Conservation (phyloP, 2,888 invertebrate genomes). For the Anorthoa munda region DNA sequence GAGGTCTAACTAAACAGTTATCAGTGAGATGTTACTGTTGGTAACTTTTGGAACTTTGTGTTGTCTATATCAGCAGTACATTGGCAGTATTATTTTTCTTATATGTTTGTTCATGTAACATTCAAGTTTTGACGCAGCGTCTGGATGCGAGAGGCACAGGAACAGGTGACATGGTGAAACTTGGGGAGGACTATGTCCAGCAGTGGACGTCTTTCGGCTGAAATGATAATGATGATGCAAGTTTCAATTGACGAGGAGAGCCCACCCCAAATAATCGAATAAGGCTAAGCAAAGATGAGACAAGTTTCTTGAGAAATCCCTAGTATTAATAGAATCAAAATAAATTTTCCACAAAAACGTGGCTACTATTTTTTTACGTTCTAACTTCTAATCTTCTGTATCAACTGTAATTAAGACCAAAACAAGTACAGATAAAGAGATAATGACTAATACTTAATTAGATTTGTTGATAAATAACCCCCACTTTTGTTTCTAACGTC, state of each 20-base stretch:
- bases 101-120: too few relatives aligned
- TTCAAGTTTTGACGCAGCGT: too few relatives aligned
- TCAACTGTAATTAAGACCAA: slow-evolving; percentile 15
- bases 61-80: not conserved
- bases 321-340: not conserved
- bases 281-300: too few relatives aligned
- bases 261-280: too few relatives aligned
- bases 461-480: slow-evolving; percentile 46
- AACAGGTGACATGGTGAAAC: too few relatives aligned
- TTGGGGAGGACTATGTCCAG: too few relatives aligned
- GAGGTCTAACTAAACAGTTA: not conserved
- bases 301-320: not conserved
- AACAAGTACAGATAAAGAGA: slow-evolving; percentile 30
- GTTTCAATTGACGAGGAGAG: too few relatives aligned
- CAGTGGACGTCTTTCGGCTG: too few relatives aligned
- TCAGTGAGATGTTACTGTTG: not conserved
- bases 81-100: too few relatives aligned
- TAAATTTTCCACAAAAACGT: not conserved
- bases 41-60: not conserved
- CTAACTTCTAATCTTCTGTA: slow-evolving; percentile 1
- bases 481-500: slow-evolving; percentile 41
- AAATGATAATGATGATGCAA: too few relatives aligned
- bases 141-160: too few relatives aligned
- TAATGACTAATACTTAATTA: slow-evolving; percentile 48
- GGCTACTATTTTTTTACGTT: not conserved